Base-by-base conservation (phyloP, 2,113 vertebrate species). In the Chaenocephalus aceratus region DNA sequence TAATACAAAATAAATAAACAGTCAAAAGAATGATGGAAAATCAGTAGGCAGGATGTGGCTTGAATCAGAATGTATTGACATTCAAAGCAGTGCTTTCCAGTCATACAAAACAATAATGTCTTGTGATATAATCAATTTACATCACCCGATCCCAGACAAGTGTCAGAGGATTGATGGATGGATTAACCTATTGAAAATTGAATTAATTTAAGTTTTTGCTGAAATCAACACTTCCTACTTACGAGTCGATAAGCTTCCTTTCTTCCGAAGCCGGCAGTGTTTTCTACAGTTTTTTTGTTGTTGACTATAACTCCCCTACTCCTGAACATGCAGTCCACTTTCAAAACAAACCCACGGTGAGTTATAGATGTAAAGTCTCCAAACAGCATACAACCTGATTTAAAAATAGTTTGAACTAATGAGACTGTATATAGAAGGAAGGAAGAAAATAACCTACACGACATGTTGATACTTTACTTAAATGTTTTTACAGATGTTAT, bases 1-100 rank as follows among this genome's bases (percentile, higher is more conserved):
- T 30, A 45, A 62, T 41, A 7, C 1, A 41, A 6, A 6, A 6
- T 41, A 30, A 30, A 30, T 30, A 30, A 30, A 6, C 36, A 8
- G 36, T 41, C 36, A 41, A 41, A 69, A 54, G 18, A 58, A 30
- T 52, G 3, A 66, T 67, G 10, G 23, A 77, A 54, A 79, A 72
- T 41, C 14, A 41, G 5, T 16, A 23, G 13, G 48, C 41, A 45
- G 2, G 13, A 15, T 36, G 21, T 18, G 11, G 18, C 65, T 36
- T 16, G 57, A 78, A 46, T 48, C 21, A 41, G 9, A 56, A 49
- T n/a, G 34, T 23, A 46, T 46, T 54, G 48, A 53, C 36, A 66
- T 54, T 61, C 1, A 49, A 8, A 41, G 36, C 51, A 60, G 36
- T 53, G 18, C 14, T 53, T 72, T 13, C 48, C 13, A 67, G 41